Evolutionary conservation across 2,888 invertebrate species (phyloP), one percentile per base, ranked within the genome.

Genomic region (Cerceris ruficornis): DNA sequence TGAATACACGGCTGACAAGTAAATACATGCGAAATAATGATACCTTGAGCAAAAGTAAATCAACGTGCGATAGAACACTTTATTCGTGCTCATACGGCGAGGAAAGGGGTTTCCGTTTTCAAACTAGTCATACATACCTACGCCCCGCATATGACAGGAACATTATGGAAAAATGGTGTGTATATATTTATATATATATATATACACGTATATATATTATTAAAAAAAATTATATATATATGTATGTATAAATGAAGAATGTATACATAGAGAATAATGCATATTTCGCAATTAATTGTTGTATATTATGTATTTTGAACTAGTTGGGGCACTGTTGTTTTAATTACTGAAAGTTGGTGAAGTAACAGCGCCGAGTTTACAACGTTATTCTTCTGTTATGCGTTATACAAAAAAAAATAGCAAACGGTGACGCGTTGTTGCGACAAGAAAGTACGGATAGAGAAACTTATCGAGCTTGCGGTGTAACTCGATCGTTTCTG

Each of bases 81-180:
- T 59, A 41, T 58, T 58, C 28, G 69, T 43, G 28, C 14, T 28
- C 62, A 75, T 49, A 64, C 50, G 60, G 82, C 82, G 83, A 82
- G 81, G 75, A 81, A 84, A 82, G 82, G 82, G 81, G 81, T 84
- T 83, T 77, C 77, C 69, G 74, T 77, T 84, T 86, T 81, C 82
- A 28, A 90, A 88, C 90, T 90, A 90, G 90, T 90, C 90, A 90
- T 76, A 77, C 78, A 86, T 88, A 87, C 82, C 82, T 77, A 83
- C 72, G 65, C 59, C 69, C 65, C 65, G 54, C 75, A 77, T 81
- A 80, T 59, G 62, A 61, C 68, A 72, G 80, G 76, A 74, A 64
- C 59, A 77, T 77, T 78, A 73, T 77, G 75, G 80, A 80, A 69
- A 85, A 77, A 77, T 67, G 60, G 57, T 76, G 79, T 77, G 79